Conservation (phyloP, 2,797 vertebrate species). For the Gymnoscopelus braueri region DNA sequence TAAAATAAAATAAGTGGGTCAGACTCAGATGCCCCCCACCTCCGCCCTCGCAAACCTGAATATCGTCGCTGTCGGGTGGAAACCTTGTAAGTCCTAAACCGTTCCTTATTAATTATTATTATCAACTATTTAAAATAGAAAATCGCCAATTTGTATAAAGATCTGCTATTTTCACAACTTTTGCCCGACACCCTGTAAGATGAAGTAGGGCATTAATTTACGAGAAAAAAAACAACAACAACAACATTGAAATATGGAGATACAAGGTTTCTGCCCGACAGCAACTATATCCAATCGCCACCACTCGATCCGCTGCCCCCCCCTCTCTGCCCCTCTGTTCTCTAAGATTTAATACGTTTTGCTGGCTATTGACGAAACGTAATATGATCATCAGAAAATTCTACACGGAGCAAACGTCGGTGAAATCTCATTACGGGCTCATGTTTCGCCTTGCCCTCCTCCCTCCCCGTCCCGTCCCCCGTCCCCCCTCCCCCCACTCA, state of each 20-base stretch:
- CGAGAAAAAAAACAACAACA: too few species aligned
- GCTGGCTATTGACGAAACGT: constrained; percentile 70
- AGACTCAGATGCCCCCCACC: constrained; percentile 17
- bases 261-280: too few species aligned
- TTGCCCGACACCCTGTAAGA: too few species aligned
- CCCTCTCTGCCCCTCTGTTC: constrained; percentile 8
- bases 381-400: constrained; percentile 76
- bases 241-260: too few species aligned
- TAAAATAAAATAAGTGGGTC: constrained; percentile 46
- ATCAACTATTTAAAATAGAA: too few species aligned
- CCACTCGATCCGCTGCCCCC: constrained; percentile 46
- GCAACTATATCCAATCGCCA: constrained; percentile 36
- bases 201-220: too few species aligned
- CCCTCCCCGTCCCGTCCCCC: not conserved
- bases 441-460: constrained; percentile 55
- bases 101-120: too few species aligned
- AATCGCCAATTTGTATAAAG: too few species aligned
- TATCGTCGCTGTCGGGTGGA: too few species aligned
- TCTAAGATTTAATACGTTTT: constrained; percentile 65
- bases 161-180: too few species aligned
- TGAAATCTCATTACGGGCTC: constrained; percentile 75
- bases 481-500: constrained; percentile 5
- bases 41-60: too few species aligned
- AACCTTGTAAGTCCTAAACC: too few species aligned
- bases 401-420: constrained; percentile 69